A percentile compares a stretch with the other conserved stretches of the same genome.
Evolutionary conservation across 2,888 invertebrate species (phyloP).

Genomic region (Pocota personata): DNA sequence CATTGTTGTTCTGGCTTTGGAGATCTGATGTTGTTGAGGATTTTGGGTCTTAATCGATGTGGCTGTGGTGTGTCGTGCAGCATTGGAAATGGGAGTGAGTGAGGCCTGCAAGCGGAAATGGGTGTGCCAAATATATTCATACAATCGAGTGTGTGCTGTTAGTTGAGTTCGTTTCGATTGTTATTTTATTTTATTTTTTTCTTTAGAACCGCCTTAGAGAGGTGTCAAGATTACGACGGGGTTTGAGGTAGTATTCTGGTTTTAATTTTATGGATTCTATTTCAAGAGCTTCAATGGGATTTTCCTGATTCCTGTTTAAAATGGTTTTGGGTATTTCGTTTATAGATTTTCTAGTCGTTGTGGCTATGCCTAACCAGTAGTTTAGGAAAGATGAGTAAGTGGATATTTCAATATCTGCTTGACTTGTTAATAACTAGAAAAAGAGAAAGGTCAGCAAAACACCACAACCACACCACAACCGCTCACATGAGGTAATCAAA

Average conservation of each 20-base stretch:
- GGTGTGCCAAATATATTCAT: slow-evolving; percentile 39
- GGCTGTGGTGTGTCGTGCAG: slow-evolving; percentile 17
- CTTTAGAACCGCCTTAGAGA: neutral
- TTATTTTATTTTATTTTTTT: neutral
- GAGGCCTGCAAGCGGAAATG: slow-evolving; percentile 53
- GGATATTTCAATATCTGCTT: too few species aligned
- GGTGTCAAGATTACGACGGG: neutral
- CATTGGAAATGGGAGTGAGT: slow-evolving; percentile 52
- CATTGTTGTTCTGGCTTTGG: slow-evolving; percentile 29
- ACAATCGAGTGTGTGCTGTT: neutral
- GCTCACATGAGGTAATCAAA: too few species aligned
- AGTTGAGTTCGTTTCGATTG: neutral
- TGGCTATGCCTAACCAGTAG: too few species aligned
- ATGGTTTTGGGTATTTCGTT: too few species aligned
- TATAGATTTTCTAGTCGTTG: too few species aligned
- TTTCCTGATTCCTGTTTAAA: too few species aligned
- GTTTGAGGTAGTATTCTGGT: neutral
- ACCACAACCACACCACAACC: too few species aligned
- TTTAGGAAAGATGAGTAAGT: too few species aligned
- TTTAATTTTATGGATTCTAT: neutral
- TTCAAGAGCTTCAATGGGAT: too few species aligned
- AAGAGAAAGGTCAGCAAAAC: too few species aligned
- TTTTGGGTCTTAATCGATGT: slow-evolving; percentile 60
- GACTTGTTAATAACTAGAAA: too few species aligned
- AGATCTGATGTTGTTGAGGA: slow-evolving; percentile 34